Base-by-base conservation (phyloP, 2,888 invertebrate species). In the Actias luna region DNA sequence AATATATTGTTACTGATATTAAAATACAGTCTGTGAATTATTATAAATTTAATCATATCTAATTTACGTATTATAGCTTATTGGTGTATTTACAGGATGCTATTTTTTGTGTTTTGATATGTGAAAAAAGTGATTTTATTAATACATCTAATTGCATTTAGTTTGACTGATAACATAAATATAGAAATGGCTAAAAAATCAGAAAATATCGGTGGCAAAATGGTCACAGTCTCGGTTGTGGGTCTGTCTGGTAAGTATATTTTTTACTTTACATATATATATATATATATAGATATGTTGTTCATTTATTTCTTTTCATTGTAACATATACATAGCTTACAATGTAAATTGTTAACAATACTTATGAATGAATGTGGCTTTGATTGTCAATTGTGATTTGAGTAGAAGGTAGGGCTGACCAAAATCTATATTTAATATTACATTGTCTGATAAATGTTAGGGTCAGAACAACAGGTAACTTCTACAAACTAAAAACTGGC, bases 161-260 rank as follows among this genome's bases (percentile, higher is more conserved):
- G 68, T 75, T 78, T 72, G 77, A 84, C 82, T 84, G 82, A 81
- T 42, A 42, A 78, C 73, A 74, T 64, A 65, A 67, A 65, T 57
- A 61, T 67, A 90, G 85, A 75, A 79, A 96, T 96, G 96, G 96
- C 96, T 69, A 94, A 96, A 79, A 96, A 96, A 88, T 94, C 94
- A 70, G 96, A 96, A 69, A 87, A 86, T 79, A 80, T 80, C 66
- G 94, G 95, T 73, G 94, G 95, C 65, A 95, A 95, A 83, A 93
- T 94, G 83, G 94, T 97, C 76, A 97, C 97, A 78, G 95, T 99
- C 68, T 96, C 98, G 74, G 97, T 99, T 74, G 98, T 99, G 72
- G 99, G 99, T 67, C 94, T 99, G 71, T 98, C 94, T 83, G 94
- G 94, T 93, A 74, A 90, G 91, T 29, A 33, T 14, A 58, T 22